phyloP scores from a whole-genome alignment of 2,888 invertebrate genomes.

The Ophion costatus region DNA sequence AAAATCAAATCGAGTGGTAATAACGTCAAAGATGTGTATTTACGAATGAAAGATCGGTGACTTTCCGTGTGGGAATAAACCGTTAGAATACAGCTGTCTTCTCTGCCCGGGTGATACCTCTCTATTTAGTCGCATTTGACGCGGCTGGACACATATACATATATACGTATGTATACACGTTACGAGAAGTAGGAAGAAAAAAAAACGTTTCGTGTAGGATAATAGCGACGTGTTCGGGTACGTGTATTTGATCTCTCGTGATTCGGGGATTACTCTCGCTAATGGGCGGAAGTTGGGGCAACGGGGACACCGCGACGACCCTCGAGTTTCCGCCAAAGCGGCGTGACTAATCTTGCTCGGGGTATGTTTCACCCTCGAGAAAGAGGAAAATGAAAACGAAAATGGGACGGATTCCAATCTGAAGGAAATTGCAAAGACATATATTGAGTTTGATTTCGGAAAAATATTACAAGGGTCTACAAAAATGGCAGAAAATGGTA shows the following conservation, averaged over 20 bases:
- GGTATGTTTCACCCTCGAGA: conserved; percentile 53
- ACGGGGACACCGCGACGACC: conserved; percentile 36
- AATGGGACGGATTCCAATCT: background rate
- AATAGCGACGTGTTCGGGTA: conserved; percentile 39
- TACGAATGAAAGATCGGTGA: background rate
- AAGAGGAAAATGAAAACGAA: conserved; percentile 8
- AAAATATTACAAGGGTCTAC: background rate
- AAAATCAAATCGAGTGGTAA: background rate
- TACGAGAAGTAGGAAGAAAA: background rate
- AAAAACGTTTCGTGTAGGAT: background rate
- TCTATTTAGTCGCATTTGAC: background rate
- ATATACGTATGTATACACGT: background rate
- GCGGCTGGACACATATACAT: background rate
- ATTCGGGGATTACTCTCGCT: conserved; percentile 58
- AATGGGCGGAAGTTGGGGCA: conserved; percentile 60
- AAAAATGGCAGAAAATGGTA: too few species aligned
- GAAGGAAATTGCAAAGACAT: background rate
- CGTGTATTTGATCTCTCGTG: conserved; percentile 47
- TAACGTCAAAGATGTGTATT: background rate
- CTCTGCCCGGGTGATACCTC: background rate
- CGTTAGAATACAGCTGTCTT: background rate
- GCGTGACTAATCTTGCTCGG: conserved; percentile 66
- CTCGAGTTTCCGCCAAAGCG: conserved; percentile 61
- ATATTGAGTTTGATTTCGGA: background rate
- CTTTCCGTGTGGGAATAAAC: background rate